Evolutionary conservation across 2,113 vertebrate species (phyloP).

Genomic region (Rhegmatorhina hoffmannsi): DNA sequence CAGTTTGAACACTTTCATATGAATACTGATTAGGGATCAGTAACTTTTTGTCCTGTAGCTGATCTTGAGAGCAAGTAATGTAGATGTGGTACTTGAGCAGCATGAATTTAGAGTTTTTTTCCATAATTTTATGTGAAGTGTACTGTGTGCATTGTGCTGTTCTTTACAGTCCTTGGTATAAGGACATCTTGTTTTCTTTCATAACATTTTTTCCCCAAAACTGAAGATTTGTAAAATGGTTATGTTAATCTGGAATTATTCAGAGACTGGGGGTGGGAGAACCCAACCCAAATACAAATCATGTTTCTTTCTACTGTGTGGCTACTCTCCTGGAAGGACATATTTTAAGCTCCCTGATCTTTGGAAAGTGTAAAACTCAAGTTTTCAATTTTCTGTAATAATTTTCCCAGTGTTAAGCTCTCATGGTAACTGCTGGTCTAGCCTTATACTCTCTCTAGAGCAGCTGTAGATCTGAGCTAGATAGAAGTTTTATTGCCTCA

Average conservation of each 20-base stretch:
- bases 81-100: neutral
- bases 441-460: neutral
- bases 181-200: neutral
- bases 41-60: neutral
- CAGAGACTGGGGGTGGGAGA: neutral
- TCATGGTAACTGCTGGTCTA: neutral
- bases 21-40: conserved; percentile 9
- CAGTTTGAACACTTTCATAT: neutral
- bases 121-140: neutral
- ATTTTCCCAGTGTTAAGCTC: neutral
- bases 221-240: neutral
- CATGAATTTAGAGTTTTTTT: neutral
- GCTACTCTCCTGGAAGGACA: neutral
- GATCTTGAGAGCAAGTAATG: neutral
- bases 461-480: neutral
- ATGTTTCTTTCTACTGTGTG: neutral
- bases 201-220: neutral
- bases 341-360: neutral
- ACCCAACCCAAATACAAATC: too few species aligned
- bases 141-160: neutral
- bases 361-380: neutral
- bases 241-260: neutral
- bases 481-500: neutral
- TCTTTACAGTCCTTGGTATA: neutral
- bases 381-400: neutral